A percentile compares a stretch with the other conserved stretches of the same genome.
phyloP scores from a whole-genome alignment of 2,113 vertebrate genomes.

The Podilymbus podiceps region DNA sequence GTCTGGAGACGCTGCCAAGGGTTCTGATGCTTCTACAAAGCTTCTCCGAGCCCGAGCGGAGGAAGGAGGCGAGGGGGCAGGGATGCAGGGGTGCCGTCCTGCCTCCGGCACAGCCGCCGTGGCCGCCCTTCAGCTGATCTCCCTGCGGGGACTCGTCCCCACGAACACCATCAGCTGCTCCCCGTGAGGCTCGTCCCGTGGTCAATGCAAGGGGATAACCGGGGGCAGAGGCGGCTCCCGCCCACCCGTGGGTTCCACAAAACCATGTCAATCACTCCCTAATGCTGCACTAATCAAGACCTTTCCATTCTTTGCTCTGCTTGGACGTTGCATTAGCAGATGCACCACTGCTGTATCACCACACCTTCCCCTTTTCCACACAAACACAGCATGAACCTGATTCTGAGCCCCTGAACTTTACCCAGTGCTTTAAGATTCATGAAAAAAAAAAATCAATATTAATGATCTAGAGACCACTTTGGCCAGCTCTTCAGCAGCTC shows the following conservation, averaged over 20 bases:
- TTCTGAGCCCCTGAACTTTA: neutral
- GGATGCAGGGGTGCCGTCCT: neutral
- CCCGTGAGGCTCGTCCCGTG: neutral
- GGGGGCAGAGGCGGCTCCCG: neutral
- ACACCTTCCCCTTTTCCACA: neutral
- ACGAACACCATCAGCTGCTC: too few relatives aligned
- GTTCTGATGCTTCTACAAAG: neutral
- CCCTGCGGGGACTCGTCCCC: neutral
- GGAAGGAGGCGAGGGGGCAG: neutral
- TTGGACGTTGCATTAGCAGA: neutral
- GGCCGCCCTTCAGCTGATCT: neutral
- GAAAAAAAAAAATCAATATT: neutral
- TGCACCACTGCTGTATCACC: fast-evolving
- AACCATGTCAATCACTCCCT: fast-evolving
- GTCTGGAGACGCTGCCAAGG: neutral
- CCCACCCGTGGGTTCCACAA: neutral
- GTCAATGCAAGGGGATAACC: fast-evolving
- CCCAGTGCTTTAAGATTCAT: neutral
- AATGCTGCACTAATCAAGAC: neutral
- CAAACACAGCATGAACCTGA: fast-evolving
- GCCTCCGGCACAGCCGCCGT: fast-evolving
- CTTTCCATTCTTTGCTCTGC: neutral
- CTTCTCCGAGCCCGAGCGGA: fast-evolving
- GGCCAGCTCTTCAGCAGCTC: neutral
- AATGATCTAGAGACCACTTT: neutral